phyloP scores from a whole-genome alignment of 2,113 vertebrate species.

The Gopherus evgoodei region DNA sequence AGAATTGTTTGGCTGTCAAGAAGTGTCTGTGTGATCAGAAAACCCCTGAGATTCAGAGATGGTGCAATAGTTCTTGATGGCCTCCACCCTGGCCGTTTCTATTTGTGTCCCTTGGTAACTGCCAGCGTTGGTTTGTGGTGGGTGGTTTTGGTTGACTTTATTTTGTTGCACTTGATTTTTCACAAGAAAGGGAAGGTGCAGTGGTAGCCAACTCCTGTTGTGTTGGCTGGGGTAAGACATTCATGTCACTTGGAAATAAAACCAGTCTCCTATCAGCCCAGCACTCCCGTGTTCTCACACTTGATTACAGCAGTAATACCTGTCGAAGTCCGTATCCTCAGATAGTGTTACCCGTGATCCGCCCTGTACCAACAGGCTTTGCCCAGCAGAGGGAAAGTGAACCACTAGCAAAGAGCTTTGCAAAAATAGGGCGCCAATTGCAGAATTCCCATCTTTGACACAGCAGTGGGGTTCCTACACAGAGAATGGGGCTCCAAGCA shows the following conservation, averaged over 20 bases:
- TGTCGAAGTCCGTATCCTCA: not conserved
- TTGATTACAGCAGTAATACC: not conserved
- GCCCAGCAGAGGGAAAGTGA: not conserved
- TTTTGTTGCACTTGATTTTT: conserved; percentile 45
- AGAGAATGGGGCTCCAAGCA: accelerated
- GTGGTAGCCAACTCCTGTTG: conserved; percentile 30
- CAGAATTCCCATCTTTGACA: not conserved
- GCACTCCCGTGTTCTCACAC: not conserved
- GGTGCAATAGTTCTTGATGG: not conserved
- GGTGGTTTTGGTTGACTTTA: not conserved
- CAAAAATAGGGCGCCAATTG: not conserved
- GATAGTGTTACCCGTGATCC: not conserved
- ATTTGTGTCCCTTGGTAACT: not conserved
- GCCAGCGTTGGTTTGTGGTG: not conserved
- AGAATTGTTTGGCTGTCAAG: not conserved
- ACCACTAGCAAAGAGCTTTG: not conserved
- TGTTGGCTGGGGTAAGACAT: conserved; percentile 55
- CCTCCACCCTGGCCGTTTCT: not conserved
- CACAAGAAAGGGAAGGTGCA: conserved; percentile 55
- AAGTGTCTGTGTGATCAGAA: not conserved
- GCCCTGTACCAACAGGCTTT: not conserved
- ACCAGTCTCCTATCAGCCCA: conserved; percentile 33
- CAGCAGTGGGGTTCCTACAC: not conserved
- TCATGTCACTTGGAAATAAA: conserved; percentile 48
- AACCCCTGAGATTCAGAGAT: not conserved